Percentiles rank a stretch among this genome's conserved stretches.
phyloP scores from a whole-genome alignment of 2,797 vertebrate species.

The Lindbergichthys nudifrons region DNA sequence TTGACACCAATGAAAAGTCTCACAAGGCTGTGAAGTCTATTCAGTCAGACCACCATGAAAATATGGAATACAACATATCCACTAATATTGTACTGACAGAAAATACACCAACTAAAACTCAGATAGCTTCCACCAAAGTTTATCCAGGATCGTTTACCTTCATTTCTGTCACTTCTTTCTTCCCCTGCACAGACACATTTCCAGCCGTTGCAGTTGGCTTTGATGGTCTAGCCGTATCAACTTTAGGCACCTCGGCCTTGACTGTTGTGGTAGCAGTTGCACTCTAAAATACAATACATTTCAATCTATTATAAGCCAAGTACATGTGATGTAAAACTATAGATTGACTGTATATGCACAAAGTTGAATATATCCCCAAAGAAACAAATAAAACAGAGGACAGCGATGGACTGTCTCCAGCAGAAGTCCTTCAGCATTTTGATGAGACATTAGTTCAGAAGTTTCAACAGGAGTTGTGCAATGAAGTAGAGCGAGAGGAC shows the following conservation, averaged over 20 bases:
- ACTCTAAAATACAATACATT: conserved; percentile 68
- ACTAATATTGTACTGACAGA: neutral
- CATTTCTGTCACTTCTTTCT: conserved; percentile 51
- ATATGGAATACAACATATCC: neutral
- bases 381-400: conserved; percentile 1
- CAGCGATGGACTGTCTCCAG: neutral
- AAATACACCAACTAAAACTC: neutral
- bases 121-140: conserved; percentile 9
- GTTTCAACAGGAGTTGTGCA: conserved; percentile 16
- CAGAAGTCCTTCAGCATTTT: conserved; percentile 22
- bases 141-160: conserved; percentile 59
- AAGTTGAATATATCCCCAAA: conserved; percentile 2
- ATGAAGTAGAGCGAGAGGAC: conserved; percentile 3
- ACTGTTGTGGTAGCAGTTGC: conserved; percentile 40
- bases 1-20: neutral
- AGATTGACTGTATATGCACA: neutral
- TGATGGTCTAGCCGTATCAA: conserved; percentile 54
- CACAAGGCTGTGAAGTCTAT: neutral
- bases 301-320: conserved; percentile 32
- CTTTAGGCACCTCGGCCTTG: conserved; percentile 68
- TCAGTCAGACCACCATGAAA: neutral
- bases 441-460: conserved; percentile 9
- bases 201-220: conserved; percentile 41
- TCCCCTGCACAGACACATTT: conserved; percentile 57
- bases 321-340: neutral